phyloP scores from a whole-genome alignment of 2,888 invertebrate species.

The Lochmaea capreae region DNA sequence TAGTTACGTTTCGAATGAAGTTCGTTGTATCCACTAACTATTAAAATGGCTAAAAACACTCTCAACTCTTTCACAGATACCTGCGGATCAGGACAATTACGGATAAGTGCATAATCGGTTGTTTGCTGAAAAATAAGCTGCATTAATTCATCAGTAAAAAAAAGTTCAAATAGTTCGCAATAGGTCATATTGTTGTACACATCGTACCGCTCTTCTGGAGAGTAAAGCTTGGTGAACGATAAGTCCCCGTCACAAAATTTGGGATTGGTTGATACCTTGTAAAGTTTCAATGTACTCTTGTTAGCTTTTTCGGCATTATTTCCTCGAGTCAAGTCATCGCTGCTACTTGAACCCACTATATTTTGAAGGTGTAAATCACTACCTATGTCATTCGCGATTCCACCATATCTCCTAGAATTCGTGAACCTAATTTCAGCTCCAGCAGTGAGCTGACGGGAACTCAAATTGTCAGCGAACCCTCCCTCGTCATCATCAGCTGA shows the following conservation, averaged over 20 bases:
- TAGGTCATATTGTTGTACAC: slow-evolving; percentile 1
- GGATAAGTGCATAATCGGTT: background rate
- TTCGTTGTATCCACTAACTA: slow-evolving; percentile 21
- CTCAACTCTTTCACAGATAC: background rate
- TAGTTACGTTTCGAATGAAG: slow-evolving; percentile 22
- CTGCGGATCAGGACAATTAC: background rate
- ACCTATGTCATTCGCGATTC: background rate
- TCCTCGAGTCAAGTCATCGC: background rate
- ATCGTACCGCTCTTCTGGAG: background rate
- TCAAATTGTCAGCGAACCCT: slow-evolving; percentile 38
- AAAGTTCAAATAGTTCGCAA: background rate
- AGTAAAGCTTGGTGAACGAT: background rate
- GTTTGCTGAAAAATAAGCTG: background rate
- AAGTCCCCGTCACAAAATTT: background rate
- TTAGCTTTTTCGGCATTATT: background rate
- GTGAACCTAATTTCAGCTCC: slow-evolving; percentile 5
- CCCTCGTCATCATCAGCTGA: slow-evolving; percentile 36
- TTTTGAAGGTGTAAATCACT: slow-evolving; percentile 22
- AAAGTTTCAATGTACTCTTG: background rate
- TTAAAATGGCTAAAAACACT: slow-evolving; percentile 22
- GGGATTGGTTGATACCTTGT: background rate
- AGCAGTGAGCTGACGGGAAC: slow-evolving; percentile 13
- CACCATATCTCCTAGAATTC: background rate
- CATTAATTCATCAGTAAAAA: background rate
- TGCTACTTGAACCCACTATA: slow-evolving; percentile 4